Evolutionary conservation across 2,888 invertebrate species (phyloP), one percentile per base, ranked within the genome.

Genomic region (Ectobius pallidus): DNA sequence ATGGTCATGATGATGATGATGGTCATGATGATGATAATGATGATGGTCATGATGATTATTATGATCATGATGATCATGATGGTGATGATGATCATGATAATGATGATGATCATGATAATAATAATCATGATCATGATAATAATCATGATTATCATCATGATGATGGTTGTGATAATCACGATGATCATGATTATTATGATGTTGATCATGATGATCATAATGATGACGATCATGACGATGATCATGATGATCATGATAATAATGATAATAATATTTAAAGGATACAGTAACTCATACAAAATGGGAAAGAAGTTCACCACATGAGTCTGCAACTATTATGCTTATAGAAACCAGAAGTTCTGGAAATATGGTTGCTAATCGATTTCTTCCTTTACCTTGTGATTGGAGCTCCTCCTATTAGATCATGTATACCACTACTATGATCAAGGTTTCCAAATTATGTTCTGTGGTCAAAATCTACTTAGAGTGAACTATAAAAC

Each of bases 211-310:
- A 34, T 34, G 34, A 34, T 34, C 11, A 34, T 34, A 11, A 34
- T 39, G 14, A 39, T 34, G 34, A 34, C 11, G 6, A 7, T 7
- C 7, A 34, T 34, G 34, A 34, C 11, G 34, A 34, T 34, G 6
- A 34, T 34, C 7, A 34, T 34, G 34, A 34, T 34, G 34, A 34
- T 34, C 11, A 7, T 7, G 34, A 44, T 30, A 6, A 70, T 58
- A 49, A 58, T 18, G 65, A 30, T 62, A 69, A 22, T 25, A 34
- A 9, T 52, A n/a, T n/a, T n/a, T n/a, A n/a, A n/a, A n/a, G n/a
- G n/a, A n/a, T n/a, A n/a, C n/a, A n/a, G n/a, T n/a, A n/a, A n/a
- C n/a, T n/a, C n/a, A n/a, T n/a, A n/a, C n/a, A n/a, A n/a, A n/a
- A n/a, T n/a, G n/a, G n/a, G n/a, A n/a, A n/a, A n/a, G n/a, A n/a